phyloP scores from a whole-genome alignment of 2,888 invertebrate species.

The Cheiracanthium punctorium region DNA sequence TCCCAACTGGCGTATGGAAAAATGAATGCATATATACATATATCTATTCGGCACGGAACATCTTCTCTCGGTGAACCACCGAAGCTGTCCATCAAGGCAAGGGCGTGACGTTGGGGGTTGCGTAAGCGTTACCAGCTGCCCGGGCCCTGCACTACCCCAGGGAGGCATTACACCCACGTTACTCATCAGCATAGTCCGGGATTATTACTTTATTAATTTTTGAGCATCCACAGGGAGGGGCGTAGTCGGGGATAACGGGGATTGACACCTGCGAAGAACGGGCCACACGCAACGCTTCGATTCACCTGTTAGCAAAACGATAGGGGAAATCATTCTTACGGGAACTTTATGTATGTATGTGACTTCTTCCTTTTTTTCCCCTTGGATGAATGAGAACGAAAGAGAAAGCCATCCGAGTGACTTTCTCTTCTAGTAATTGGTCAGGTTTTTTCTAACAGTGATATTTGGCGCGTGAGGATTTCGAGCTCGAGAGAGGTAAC shows the following conservation, averaged over 20 bases:
- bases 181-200: conserved; percentile 69
- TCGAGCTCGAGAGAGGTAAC: too few relatives aligned
- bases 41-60: not conserved
- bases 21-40: not conserved
- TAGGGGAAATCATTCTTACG: too few relatives aligned
- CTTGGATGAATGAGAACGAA: too few relatives aligned
- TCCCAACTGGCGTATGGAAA: conserved; percentile 21
- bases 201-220: conserved; percentile 71
- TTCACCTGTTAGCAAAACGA: not conserved
- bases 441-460: too few relatives aligned
- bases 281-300: not conserved
- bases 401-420: too few relatives aligned
- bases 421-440: too few relatives aligned
- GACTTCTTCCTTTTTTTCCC: too few relatives aligned
- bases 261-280: conserved; percentile 47
- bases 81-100: conserved; percentile 31
- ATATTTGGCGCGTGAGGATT: too few relatives aligned
- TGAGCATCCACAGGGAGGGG: conserved; percentile 46
- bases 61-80: not conserved
- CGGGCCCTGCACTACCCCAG: conserved; percentile 36
- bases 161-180: conserved; percentile 70
- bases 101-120: conserved; percentile 59
- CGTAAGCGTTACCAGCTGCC: conserved; percentile 67
- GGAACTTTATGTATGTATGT: too few relatives aligned
- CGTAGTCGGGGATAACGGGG: conserved; percentile 30